phyloP scores from a whole-genome alignment of 2,888 invertebrate species.

The Ochlodes sylvanus region DNA sequence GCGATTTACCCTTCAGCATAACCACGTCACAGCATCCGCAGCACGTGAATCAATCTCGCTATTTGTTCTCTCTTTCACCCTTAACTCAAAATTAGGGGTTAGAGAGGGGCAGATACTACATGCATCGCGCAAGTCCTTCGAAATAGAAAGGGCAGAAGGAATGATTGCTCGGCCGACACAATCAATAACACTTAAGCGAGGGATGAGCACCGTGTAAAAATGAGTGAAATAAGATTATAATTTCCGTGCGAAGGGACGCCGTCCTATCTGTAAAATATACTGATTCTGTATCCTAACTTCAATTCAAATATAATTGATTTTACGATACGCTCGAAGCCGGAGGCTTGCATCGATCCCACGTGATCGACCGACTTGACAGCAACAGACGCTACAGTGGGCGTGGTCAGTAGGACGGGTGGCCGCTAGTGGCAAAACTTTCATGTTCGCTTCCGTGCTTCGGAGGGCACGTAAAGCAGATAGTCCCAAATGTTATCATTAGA shows the following conservation, averaged over 20 bases:
- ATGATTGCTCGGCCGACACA: conserved; percentile 60
- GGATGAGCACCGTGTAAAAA: conserved; percentile 36
- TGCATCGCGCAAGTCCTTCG: conserved; percentile 72
- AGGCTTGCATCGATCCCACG: too few species aligned
- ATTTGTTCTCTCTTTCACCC: conserved; percentile 56
- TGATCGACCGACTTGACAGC: too few species aligned
- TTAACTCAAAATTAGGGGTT: conserved; percentile 42
- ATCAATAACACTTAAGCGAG: conserved; percentile 68
- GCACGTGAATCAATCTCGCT: conserved; percentile 69
- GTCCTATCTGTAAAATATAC: too few species aligned
- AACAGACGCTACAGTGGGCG: too few species aligned
- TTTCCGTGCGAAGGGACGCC: not conserved
- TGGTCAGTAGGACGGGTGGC: too few species aligned
- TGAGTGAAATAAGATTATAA: conserved; percentile 20
- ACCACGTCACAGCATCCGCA: conserved; percentile 71
- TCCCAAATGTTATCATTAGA: too few species aligned
- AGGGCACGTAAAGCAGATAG: too few species aligned
- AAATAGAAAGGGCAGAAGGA: conserved; percentile 52
- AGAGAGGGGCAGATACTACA: conserved; percentile 55
- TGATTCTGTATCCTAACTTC: too few species aligned
- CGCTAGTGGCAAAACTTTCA: too few species aligned
- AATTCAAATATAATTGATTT: too few species aligned
- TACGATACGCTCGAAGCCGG: too few species aligned
- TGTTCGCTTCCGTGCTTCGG: too few species aligned
- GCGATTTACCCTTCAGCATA: conserved; percentile 42